Evolutionary conservation across 2,797 vertebrate species (phyloP).

Genomic region (Morelia viridis): DNA sequence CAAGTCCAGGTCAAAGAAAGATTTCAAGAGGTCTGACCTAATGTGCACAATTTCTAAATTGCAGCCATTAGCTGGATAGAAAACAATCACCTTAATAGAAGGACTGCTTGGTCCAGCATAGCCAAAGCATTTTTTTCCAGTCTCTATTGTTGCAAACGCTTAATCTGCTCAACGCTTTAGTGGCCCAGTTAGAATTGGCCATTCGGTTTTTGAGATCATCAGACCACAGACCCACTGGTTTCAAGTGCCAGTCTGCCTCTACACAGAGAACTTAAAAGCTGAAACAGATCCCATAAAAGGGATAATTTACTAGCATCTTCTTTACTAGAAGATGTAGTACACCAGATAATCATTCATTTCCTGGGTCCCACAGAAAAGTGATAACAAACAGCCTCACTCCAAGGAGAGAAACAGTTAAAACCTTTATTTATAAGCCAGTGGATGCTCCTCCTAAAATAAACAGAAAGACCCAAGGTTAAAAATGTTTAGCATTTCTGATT

Average conservation of each 20-base stretch:
- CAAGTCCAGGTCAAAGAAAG: constrained; percentile 48
- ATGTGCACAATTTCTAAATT: constrained; percentile 33
- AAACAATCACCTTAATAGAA: constrained; percentile 13
- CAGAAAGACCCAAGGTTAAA: not conserved
- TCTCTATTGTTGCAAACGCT: not conserved
- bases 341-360: not conserved
- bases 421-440: not conserved
- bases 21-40: constrained; percentile 49
- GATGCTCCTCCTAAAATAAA: not conserved
- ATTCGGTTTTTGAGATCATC: constrained; percentile 7
- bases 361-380: not conserved
- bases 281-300: not conserved
- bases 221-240: constrained; percentile 2
- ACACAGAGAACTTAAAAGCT: not conserved
- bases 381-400: not conserved
- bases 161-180: not conserved
- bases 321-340: fast-evolving
- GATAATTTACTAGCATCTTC: not conserved
- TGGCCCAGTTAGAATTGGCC: not conserved
- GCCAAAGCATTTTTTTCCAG: not conserved
- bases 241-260: constrained; percentile 18
- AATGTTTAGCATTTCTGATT: not conserved
- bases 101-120: not conserved
- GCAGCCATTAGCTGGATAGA: constrained; percentile 22
- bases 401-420: not conserved